phyloP scores from a whole-genome alignment of 2,113 vertebrate species.

The Percopsis transmontana region DNA sequence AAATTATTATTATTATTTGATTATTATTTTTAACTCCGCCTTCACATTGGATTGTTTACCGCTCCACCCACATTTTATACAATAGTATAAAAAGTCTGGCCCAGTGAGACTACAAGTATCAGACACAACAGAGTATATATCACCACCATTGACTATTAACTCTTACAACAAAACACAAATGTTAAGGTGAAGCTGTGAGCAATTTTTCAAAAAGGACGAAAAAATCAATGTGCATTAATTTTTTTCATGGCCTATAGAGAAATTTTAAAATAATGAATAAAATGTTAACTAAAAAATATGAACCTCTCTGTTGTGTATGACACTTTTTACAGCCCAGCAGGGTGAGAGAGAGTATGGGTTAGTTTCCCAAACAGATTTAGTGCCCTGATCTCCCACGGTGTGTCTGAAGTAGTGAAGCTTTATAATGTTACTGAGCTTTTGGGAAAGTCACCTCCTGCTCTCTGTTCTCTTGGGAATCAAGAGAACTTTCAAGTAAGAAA shows the following conservation, averaged over 20 bases:
- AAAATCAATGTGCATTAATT: not conserved
- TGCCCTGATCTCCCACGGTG: slow-evolving; percentile 48
- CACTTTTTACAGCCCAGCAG: not conserved
- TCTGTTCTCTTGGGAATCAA: slow-evolving; percentile 17
- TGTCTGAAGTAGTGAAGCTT: slow-evolving; percentile 29
- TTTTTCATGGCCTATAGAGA: not conserved
- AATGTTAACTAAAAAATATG: not conserved
- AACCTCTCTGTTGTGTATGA: too few relatives aligned
- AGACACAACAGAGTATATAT: too few relatives aligned
- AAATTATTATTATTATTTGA: too few relatives aligned
- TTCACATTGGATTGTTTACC: too few relatives aligned
- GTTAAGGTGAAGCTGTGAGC: not conserved
- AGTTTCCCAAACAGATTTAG: slow-evolving; percentile 65
- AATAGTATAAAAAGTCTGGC: too few relatives aligned
- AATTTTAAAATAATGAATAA: not conserved
- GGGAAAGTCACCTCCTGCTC: slow-evolving; percentile 44
- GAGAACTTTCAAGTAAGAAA: slow-evolving; percentile 2
- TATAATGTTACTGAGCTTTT: slow-evolving; percentile 58
- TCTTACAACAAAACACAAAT: too few relatives aligned
- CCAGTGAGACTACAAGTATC: too few relatives aligned
- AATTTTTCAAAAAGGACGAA: not conserved
- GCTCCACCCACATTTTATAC: too few relatives aligned
- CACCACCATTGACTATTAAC: not conserved
- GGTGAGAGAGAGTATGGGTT: slow-evolving; percentile 58
- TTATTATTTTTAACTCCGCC: too few relatives aligned